Conservation (phyloP, 2,888 invertebrate species). For the Monochamus alternatus region DNA sequence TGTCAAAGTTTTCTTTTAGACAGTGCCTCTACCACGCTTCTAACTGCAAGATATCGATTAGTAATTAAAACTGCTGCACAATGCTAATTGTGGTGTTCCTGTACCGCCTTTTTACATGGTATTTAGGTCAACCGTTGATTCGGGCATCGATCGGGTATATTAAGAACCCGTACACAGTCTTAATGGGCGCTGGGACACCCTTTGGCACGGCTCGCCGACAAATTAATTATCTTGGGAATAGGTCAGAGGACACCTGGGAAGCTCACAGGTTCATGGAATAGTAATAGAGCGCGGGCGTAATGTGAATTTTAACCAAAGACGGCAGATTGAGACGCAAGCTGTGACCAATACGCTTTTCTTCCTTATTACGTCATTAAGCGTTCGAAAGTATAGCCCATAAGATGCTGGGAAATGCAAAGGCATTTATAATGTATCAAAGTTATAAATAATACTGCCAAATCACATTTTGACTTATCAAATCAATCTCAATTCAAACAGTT, state of each 20-base stretch:
- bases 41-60: slow-evolving; percentile 5
- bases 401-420: too few species aligned
- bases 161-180: slow-evolving; percentile 38
- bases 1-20: too few species aligned
- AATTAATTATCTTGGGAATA: slow-evolving; percentile 1
- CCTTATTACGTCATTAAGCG: too few species aligned
- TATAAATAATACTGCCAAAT: too few species aligned
- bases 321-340: too few species aligned
- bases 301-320: not conserved
- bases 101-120: slow-evolving; percentile 52
- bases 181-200: slow-evolving; percentile 19
- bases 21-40: not conserved
- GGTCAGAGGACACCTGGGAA: slow-evolving; percentile 9
- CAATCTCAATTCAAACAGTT: too few species aligned
- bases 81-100: slow-evolving; percentile 32
- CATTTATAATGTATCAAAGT: too few species aligned
- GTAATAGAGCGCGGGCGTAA: not conserved
- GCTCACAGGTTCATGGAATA: not conserved
- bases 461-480: too few species aligned
- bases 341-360: too few species aligned
- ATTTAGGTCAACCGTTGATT: slow-evolving; percentile 49
- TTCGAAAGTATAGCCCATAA: too few species aligned
- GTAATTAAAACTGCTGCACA: slow-evolving; percentile 2
- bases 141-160: slow-evolving; percentile 44
- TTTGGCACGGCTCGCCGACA: slow-evolving; percentile 4